These are phyloP conservation scores for Lerema accius DNA, from an alignment of 1,140 invertebrate genomes.

Conservation along the genomic window DNA sequence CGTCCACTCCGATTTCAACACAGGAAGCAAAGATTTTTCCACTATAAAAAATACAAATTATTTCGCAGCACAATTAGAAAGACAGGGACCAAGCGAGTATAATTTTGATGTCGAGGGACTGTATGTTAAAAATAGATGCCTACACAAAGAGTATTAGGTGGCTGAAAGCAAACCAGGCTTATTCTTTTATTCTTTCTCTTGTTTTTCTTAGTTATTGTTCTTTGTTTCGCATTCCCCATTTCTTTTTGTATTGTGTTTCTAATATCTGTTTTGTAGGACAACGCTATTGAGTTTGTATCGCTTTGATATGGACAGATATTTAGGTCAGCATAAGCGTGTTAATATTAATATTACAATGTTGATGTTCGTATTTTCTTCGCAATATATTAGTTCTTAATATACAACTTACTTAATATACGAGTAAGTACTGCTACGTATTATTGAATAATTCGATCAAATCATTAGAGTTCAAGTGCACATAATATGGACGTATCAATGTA, in stretches of 20 bases:
- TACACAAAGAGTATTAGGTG: slow-evolving; percentile 29
- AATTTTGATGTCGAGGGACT: slow-evolving; percentile 33
- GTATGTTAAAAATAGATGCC: slow-evolving; percentile 26
- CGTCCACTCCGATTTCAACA: no score
- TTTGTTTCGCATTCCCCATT: slow-evolving; percentile 14
- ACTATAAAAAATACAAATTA: no score
- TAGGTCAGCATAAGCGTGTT: neutral
- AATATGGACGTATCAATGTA: no score
- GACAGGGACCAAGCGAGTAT: slow-evolving; percentile 19
- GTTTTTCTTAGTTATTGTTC: slow-evolving; percentile 25
- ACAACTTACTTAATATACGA: no score
- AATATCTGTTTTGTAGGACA: slow-evolving; percentile 13
- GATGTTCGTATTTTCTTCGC: no score
- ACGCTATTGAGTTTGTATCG: slow-evolving; percentile 11
- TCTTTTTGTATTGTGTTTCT: slow-evolving; percentile 21
- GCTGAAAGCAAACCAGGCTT: slow-evolving; percentile 8
- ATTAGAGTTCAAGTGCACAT: no score
- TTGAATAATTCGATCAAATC: no score
- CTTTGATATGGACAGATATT: neutral
- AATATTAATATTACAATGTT: neutral
- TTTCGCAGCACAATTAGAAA: no score
- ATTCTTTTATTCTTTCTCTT: slow-evolving; percentile 27
- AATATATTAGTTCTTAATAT: no score
- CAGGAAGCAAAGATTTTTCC: no score
- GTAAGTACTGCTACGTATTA: no score